Conservation (phyloP, 2,888 invertebrate genomes). For the Zaprionus lineosus region DNA sequence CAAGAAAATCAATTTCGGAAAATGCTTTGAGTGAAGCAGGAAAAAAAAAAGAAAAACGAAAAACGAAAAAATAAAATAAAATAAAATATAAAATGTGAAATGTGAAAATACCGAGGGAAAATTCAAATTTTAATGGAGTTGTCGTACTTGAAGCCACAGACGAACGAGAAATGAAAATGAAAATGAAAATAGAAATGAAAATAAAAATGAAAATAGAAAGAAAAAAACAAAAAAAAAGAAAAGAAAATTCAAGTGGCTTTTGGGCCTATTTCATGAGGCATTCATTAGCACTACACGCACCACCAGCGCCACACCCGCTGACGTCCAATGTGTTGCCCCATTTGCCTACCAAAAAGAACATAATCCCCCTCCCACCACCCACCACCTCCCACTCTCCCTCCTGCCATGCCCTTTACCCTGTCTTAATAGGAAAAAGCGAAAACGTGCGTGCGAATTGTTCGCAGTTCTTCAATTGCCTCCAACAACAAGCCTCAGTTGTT, state of each 20-base stretch:
- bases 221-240: too few relatives aligned
- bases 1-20: conserved; percentile 52
- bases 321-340: not conserved
- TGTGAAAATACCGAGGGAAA: conserved; percentile 8
- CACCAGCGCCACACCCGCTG: not conserved
- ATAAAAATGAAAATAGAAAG: too few relatives aligned
- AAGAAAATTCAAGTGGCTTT: conserved; percentile 46
- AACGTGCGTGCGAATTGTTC: conserved; percentile 71
- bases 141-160: conserved; percentile 14
- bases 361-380: not conserved
- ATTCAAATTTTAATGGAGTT: conserved; percentile 51
- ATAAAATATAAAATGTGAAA: not conserved
- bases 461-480: conserved; percentile 54
- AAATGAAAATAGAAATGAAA: too few relatives aligned
- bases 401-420: too few relatives aligned
- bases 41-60: conserved; percentile 22
- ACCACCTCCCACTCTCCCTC: not conserved
- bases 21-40: conserved; percentile 23
- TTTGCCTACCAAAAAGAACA: too few relatives aligned
- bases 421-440: conserved; percentile 27
- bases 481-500: conserved; percentile 22
- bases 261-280: conserved; percentile 37
- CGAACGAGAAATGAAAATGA: too few relatives aligned
- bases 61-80: conserved; percentile 19
- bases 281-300: conserved; percentile 39